Percentiles rank a stretch among this genome's conserved stretches.
phyloP scores from a whole-genome alignment of 2,888 invertebrate genomes.

The Dilophus febrilis region DNA sequence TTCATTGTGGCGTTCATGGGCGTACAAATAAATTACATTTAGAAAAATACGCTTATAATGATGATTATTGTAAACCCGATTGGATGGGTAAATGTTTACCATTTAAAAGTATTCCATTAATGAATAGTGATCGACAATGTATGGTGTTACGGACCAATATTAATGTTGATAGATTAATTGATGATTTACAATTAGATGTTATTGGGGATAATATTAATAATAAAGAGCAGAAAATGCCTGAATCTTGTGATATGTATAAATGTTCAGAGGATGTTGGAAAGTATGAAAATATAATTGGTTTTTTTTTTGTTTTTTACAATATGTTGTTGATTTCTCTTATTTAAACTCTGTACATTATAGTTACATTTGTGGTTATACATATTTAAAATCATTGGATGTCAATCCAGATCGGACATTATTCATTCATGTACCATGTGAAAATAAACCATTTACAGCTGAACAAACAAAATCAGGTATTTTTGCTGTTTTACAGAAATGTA shows the following conservation, averaged over 20 bases:
- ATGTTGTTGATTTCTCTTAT: constrained; percentile 39
- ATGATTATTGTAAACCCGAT: constrained; percentile 22
- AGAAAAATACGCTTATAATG: constrained; percentile 27
- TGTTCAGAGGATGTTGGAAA: constrained; percentile 36
- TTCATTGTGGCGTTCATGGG: constrained; percentile 28
- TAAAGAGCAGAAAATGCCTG: no score
- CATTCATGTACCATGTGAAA: constrained; percentile 57
- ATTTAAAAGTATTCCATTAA: constrained; percentile 15
- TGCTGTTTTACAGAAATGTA: constrained; percentile 23
- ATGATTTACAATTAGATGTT: constrained; percentile 10
- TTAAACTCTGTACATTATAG: constrained; percentile 52
- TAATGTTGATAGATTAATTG: constrained; percentile 30
- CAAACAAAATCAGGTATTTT: constrained; percentile 36
- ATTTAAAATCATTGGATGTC: constrained; percentile 49
- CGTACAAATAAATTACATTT: constrained; percentile 20
- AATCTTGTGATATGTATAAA: constrained; percentile 2
- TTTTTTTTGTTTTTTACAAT: constrained; percentile 5
- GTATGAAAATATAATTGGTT: constrained; percentile 15
- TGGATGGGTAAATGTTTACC: constrained; percentile 19
- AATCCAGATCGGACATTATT: constrained; percentile 43
- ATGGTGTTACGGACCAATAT: constrained; percentile 19
- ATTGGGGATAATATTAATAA: no score
- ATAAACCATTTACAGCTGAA: constrained; percentile 39
- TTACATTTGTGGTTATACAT: constrained; percentile 65
- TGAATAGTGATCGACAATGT: constrained; percentile 13